A percentile compares a stretch with the other conserved stretches of the same genome.
Conservation (phyloP, 2,113 vertebrate genomes). For the Tachuris rubrigastra region DNA sequence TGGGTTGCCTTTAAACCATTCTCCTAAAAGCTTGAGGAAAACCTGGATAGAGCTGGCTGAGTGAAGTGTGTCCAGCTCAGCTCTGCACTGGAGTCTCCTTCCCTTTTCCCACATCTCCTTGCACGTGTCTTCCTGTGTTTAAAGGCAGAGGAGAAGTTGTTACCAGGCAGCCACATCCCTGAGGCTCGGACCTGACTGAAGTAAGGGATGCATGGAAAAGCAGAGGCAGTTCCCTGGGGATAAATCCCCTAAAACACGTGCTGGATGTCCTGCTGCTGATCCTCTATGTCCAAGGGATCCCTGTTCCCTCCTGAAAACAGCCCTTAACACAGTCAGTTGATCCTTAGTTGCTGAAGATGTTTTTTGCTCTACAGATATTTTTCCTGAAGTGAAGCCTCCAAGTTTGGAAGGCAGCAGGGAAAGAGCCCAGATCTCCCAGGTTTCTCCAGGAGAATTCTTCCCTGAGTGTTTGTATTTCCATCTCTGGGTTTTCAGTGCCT, state of each 20-base stretch:
- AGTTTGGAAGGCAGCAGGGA: neutral
- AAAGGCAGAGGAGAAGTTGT: neutral
- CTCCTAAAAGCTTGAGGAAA: neutral
- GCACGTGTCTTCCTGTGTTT: neutral
- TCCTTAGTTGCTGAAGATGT: neutral
- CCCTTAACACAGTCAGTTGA: neutral
- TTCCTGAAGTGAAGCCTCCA: neutral
- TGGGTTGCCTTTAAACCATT: neutral
- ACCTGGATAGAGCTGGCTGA: neutral
- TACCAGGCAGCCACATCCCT: rapidly evolving
- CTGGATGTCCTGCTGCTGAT: neutral
- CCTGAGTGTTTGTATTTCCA: neutral
- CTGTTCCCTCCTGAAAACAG: neutral
- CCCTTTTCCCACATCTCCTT: neutral
- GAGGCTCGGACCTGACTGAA: rapidly evolving
- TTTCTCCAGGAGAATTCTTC: neutral
- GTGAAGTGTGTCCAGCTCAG: neutral
- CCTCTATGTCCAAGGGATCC: neutral
- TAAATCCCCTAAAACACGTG: rapidly evolving
- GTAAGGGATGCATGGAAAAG: rapidly evolving
- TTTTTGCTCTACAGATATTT: neutral
- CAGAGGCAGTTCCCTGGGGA: neutral
- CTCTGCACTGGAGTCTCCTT: neutral
- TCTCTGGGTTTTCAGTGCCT: neutral
- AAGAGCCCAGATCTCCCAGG: neutral